phyloP scores from a whole-genome alignment of 2,888 invertebrate genomes.

The Oxytorus armatus region DNA sequence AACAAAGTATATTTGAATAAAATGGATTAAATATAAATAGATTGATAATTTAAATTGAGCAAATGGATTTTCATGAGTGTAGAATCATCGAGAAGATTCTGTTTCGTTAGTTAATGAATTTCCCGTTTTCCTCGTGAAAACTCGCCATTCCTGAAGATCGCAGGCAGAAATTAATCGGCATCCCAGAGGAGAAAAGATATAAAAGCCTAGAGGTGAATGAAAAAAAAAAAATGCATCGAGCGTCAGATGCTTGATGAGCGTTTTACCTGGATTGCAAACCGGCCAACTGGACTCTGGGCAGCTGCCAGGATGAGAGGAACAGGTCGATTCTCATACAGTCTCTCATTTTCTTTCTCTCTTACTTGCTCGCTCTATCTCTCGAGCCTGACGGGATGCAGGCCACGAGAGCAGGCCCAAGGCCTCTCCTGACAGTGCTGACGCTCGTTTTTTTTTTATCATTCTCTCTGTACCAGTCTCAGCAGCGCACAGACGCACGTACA shows the following conservation, averaged over 20 bases:
- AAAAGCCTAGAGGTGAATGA: slow-evolving; percentile 35
- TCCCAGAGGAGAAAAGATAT: slow-evolving; percentile 26
- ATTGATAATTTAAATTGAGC: neutral
- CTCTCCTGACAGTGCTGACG: slow-evolving; percentile 24
- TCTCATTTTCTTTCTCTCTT: slow-evolving; percentile 27
- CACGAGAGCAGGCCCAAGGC: slow-evolving; percentile 73
- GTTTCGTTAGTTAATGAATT: slow-evolving; percentile 8
- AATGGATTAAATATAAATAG: neutral
- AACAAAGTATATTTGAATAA: neutral
- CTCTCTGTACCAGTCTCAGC: slow-evolving; percentile 44
- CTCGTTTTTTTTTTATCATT: slow-evolving; percentile 74
- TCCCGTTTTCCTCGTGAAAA: slow-evolving; percentile 3
- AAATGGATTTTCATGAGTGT: neutral
- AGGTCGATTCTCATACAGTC: slow-evolving; percentile 59
- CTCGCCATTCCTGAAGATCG: neutral
- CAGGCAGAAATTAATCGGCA: neutral
- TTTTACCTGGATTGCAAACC: slow-evolving; percentile 56
- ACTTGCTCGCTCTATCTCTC: slow-evolving; percentile 20
- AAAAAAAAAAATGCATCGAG: slow-evolving; percentile 45
- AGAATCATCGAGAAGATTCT: slow-evolving; percentile 3
- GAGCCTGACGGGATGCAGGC: slow-evolving; percentile 74
- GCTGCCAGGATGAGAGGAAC: slow-evolving; percentile 50
- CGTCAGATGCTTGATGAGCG: slow-evolving; percentile 62
- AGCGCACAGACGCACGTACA: slow-evolving; percentile 27
- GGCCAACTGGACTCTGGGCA: slow-evolving; percentile 49